These are phyloP conservation scores for Harpegnathos saltator DNA, from an alignment of 1,140 invertebrate genomes.

Conservation along the genomic window DNA sequence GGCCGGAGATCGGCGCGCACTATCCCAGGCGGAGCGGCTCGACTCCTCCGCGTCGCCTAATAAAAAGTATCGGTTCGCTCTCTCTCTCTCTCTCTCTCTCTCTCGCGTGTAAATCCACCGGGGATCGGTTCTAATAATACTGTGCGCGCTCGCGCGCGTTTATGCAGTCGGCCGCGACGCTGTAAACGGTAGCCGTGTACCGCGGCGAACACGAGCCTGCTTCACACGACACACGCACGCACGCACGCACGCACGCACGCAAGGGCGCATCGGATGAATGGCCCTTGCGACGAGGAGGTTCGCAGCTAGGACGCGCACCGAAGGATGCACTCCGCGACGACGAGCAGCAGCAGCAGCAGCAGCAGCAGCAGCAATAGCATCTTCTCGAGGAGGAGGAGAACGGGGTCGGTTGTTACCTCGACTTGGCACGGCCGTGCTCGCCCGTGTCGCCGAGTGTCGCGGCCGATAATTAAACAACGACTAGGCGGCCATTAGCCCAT, in stretches of 20 bases:
- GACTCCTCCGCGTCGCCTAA: background rate
- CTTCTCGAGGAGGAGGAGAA: conserved; percentile 9
- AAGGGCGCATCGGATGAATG: conserved; percentile 73
- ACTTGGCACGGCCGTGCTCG: conserved; percentile 36
- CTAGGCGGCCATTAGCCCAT: conserved; percentile 85
- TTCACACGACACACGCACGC: conserved; percentile 61
- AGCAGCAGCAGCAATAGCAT: background rate
- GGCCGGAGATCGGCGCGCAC: background rate
- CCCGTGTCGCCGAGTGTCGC: conserved; percentile 71
- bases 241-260: conserved; percentile 51
- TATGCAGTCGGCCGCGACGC: conserved; percentile 21
- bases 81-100: too few species aligned
- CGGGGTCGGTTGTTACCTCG: conserved; percentile 47
- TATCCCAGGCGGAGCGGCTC: background rate
- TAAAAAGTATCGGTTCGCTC: conserved; percentile 32
- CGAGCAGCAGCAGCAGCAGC: conserved; percentile 19
- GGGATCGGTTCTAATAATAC: conserved; percentile 36
- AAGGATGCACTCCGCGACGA: conserved; percentile 15
- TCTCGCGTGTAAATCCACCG: conserved; percentile 27
- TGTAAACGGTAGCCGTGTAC: conserved; percentile 80
- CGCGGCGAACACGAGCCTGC: conserved; percentile 68
- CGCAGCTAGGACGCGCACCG: conserved; percentile 62
- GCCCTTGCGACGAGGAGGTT: conserved; percentile 37
- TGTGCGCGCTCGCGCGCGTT: background rate
- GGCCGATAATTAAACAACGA: conserved; percentile 85